A percentile compares a stretch with the other conserved stretches of the same genome.
phyloP scores from a whole-genome alignment of 2,888 invertebrate species.

The Tinea pellionella region DNA sequence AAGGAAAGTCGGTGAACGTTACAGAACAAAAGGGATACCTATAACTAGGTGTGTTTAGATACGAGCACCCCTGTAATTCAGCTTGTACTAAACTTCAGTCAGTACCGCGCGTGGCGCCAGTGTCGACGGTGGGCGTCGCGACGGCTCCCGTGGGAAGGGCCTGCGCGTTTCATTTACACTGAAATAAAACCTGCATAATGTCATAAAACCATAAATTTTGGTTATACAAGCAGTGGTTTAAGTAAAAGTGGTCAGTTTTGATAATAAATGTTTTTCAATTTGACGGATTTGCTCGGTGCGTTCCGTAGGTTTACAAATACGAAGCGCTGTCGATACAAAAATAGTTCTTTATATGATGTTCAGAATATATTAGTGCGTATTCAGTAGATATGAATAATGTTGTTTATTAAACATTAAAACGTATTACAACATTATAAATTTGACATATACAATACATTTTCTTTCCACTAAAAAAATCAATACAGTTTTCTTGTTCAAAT shows the following conservation, averaged over 20 bases:
- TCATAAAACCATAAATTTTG: neutral
- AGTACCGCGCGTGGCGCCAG: constrained; percentile 65
- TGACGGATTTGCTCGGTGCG: constrained; percentile 6
- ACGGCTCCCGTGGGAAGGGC: constrained; percentile 30
- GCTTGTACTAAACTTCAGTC: constrained; percentile 23
- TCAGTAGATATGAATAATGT: neutral
- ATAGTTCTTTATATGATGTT: constrained; percentile 52
- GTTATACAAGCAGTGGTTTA: neutral
- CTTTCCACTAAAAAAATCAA: too few species aligned
- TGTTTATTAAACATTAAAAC: neutral
- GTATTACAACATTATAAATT: neutral
- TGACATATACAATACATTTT: too few species aligned
- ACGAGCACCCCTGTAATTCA: constrained; percentile 1
- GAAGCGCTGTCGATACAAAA: constrained; percentile 34
- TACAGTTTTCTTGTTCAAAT: too few species aligned
- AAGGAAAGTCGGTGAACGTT: neutral
- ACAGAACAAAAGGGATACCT: neutral
- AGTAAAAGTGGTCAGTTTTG: neutral
- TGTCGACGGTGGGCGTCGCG: constrained; percentile 54
- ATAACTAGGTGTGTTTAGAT: neutral
- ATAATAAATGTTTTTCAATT: neutral
- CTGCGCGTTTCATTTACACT: neutral
- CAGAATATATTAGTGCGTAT: constrained; percentile 32
- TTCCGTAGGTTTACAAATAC: constrained; percentile 34
- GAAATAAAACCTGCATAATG: neutral